Conservation (phyloP, 2,113 vertebrate species). For the Seriola aureovittata region DNA sequence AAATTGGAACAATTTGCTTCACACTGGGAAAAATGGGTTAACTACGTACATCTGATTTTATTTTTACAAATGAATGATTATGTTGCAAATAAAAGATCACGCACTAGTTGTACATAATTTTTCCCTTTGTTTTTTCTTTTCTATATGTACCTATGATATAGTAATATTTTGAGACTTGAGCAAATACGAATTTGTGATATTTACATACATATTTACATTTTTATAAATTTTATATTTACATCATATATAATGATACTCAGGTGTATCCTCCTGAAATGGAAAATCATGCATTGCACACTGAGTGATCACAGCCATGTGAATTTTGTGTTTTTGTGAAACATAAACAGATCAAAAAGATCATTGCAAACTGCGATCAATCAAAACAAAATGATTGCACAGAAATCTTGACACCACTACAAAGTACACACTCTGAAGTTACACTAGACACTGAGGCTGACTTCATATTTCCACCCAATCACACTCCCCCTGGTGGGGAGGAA, state of each 20-base stretch:
- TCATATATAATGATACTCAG: too few species aligned
- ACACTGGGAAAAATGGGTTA: neutral
- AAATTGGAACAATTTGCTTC: neutral
- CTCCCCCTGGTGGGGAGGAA: slow-evolving; percentile 60
- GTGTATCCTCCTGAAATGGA: too few species aligned
- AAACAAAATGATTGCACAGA: neutral
- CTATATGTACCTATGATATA: too few species aligned
- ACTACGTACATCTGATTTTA: too few species aligned
- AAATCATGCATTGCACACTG: neutral
- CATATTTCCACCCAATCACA: slow-evolving; percentile 17
- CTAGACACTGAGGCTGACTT: neutral
- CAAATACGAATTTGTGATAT: too few species aligned
- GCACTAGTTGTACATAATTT: too few species aligned
- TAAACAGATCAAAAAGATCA: neutral
- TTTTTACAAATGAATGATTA: too few species aligned
- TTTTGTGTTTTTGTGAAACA: neutral
- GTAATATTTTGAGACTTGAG: too few species aligned
- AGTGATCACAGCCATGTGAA: neutral
- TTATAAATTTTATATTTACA: too few species aligned
- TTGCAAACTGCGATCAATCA: neutral
- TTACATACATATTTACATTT: too few species aligned
- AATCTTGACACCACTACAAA: slow-evolving; percentile 1
- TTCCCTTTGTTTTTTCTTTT: too few species aligned
- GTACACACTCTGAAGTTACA: neutral
- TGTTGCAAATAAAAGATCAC: too few species aligned